Conservation (phyloP, 1,140 invertebrate species). For the Hetaerina americana region DNA sequence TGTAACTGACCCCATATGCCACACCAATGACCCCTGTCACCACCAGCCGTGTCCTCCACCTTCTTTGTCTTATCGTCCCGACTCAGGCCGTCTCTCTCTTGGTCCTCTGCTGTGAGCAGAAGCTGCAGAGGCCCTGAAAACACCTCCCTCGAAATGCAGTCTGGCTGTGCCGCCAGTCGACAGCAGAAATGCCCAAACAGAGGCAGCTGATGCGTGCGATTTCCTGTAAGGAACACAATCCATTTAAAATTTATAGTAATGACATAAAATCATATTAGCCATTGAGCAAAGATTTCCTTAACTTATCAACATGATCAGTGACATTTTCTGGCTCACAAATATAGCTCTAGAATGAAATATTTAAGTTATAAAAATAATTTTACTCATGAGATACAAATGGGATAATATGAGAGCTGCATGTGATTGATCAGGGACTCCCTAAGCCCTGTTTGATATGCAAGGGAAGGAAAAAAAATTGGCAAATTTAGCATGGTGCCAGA, state of each 20-base stretch:
- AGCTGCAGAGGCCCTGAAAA: slow-evolving; percentile 27
- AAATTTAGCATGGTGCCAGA: no score
- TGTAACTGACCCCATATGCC: slow-evolving; percentile 14
- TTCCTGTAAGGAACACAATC: slow-evolving; percentile 27
- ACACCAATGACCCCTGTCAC: slow-evolving; percentile 13
- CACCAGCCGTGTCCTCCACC: background rate
- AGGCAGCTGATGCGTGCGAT: slow-evolving; percentile 41
- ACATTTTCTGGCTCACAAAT: background rate
- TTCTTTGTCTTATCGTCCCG: background rate
- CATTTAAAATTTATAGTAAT: slow-evolving; percentile 6
- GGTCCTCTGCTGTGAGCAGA: background rate
- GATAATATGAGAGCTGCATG: no score
- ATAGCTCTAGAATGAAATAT: background rate
- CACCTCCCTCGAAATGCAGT: slow-evolving; percentile 41
- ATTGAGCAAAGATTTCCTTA: no score
- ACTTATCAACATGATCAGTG: background rate
- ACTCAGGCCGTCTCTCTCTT: background rate
- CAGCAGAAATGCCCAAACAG: slow-evolving; percentile 63
- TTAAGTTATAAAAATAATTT: background rate
- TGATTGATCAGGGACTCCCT: no score
- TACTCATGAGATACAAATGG: no score
- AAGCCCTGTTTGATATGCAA: no score
- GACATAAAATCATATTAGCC: background rate
- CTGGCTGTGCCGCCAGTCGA: slow-evolving; percentile 50
- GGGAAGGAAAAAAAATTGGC: no score